These are phyloP conservation scores for Apeira syringaria DNA, from an alignment of 2,888 invertebrate species.

Conservation along the genomic window DNA sequence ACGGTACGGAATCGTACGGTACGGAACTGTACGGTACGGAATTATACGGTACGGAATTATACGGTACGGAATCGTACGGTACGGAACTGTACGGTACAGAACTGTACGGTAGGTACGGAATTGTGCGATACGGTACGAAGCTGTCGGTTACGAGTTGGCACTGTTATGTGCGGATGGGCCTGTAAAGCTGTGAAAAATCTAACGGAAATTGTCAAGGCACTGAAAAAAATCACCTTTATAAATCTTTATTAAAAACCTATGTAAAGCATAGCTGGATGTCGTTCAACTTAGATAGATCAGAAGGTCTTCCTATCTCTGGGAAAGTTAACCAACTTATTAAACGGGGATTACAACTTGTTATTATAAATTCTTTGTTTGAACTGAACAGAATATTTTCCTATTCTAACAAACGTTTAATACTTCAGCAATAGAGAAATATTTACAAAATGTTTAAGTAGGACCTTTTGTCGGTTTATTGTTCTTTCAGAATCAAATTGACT, in stretches of 20 bases:
- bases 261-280: not conserved
- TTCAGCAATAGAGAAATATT: slow-evolving; percentile 7
- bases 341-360: slow-evolving; percentile 36
- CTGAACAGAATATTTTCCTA: slow-evolving; percentile 25
- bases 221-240: too few relatives aligned
- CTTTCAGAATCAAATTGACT: slow-evolving; percentile 1
- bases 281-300: slow-evolving; percentile 8
- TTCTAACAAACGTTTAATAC: slow-evolving; percentile 8
- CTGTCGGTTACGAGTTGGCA: too few relatives aligned
- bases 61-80: too few relatives aligned
- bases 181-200: too few relatives aligned
- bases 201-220: too few relatives aligned
- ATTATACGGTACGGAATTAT: too few relatives aligned
- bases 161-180: too few relatives aligned
- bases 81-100: too few relatives aligned
- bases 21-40: too few relatives aligned
- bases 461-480: not conserved
- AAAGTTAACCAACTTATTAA: slow-evolving; percentile 34
- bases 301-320: slow-evolving; percentile 9
- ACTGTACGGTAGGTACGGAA: too few relatives aligned
- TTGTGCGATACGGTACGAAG: too few relatives aligned
- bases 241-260: not conserved
- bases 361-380: slow-evolving; percentile 37
- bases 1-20: too few relatives aligned
- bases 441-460: slow-evolving; percentile 7